Evolutionary conservation across 2,888 invertebrate species (phyloP), one percentile per base, ranked within the genome.

Genomic region (Cryptophagus acutangulus): DNA sequence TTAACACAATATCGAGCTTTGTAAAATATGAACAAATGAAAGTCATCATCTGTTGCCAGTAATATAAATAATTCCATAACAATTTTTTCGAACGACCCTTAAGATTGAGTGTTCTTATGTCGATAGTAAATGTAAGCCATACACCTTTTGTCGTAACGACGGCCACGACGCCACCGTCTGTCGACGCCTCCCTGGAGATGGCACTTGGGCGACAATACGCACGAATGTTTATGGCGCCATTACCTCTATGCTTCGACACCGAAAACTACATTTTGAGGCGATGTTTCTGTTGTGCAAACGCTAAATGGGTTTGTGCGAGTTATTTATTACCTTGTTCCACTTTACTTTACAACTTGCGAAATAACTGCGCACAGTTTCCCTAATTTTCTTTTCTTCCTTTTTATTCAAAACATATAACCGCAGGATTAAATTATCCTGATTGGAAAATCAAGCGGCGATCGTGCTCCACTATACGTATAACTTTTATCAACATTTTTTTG

Each of bases 211-310:
- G 40, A 46, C 47, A 50, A 49, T 50, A 54, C 52, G 48, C 54
- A 52, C 48, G 42, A 43, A 52, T 50, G 51, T 54, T 54, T 54
- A 54, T 49, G 49, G 42, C 43, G 39, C 49, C 54, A 51, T 57
- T 55, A 52, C 48, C 44, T 50, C 46, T 42, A 46, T 45, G 40
- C 51, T 38, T 44, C 49, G 46, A 41, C 49, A 40, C 49, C 40
- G 43, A 46, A 45, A 47, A 46, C 47, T 49, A 51, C 50, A 49
- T 52, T 53, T 52, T 41, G 50, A 52, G 52, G 52, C 52, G 54
- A 52, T 52, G 54, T 48, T 51, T 49, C 51, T 48, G 52, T 53
- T 49, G 49, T 54, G 12, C 26, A 31, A 44, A 44, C 42, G 40
- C 43, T 45, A 45, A 49, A 54, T 46, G 46, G 54, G 40, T 44